Evolutionary conservation across 2,113 vertebrate species (phyloP), one percentile per base, ranked within the genome.

Genomic region (Pelecanus crispus): DNA sequence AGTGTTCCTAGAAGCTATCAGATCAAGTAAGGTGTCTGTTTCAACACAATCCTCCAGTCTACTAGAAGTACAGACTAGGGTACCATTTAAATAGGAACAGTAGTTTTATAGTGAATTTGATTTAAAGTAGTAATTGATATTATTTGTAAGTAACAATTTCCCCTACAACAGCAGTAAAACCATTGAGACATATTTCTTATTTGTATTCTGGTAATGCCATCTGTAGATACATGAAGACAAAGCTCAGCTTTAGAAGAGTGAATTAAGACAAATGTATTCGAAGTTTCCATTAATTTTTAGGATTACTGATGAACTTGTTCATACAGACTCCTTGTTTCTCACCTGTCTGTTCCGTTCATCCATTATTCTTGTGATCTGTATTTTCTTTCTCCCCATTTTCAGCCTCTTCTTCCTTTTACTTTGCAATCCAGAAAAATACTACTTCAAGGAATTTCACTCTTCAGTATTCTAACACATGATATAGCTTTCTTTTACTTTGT

Each of bases 361-460:
- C 99, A 99, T 99, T 98, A 99, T 99, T 98, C 99, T 98, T 47
- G 99, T 99, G 98, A 99, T 99, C 98, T 99, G 99, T 98, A 99
- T 99, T 99, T 99, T 99, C 98, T 99, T 99, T 94, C 99, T 98
- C 98, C 99, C 99, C 99, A 99, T 99, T 98, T 98, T 99, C 71
- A 85, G 90, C 50, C 81, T 97, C 96, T 96, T 98, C 97, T 97
- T 95, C 98, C 98, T 98, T 97, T 97, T 98, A 96, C 97, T 98
- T 98, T 98, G 97, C 98, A 98, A 98, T 98, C 98, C 96, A 98
- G 98, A 99, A 99, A 98, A 97, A 96, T 91, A 81, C 95, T 98
- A 98, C 98, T 98, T 98, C 98, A 97, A 97, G 97, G 95, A 97
- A 98, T 96, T 95, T 97, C 98, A 97, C 98, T 97, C 96, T 98